phyloP scores from a whole-genome alignment of 2,113 vertebrate genomes.

The Peromyscus leucopus region DNA sequence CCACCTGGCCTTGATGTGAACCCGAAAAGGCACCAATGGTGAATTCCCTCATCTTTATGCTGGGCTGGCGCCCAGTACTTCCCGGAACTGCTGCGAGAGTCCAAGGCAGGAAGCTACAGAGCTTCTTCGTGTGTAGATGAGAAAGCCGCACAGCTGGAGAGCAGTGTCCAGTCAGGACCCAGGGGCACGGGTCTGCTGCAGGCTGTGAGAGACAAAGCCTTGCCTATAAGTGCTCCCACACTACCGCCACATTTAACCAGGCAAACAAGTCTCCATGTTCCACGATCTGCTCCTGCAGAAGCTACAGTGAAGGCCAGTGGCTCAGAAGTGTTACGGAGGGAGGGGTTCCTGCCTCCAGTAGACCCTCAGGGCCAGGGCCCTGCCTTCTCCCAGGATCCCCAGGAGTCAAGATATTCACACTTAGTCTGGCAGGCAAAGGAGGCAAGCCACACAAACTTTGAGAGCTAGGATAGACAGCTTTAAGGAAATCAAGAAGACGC shows the following conservation, averaged over 20 bases:
- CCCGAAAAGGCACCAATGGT: background rate
- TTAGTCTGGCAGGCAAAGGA: background rate
- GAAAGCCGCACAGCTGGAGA: background rate
- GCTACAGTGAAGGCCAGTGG: too few species aligned
- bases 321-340: rapidly evolving
- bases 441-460: background rate
- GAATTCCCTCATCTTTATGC: too few species aligned
- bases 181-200: rapidly evolving
- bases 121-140: background rate
- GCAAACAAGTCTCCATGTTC: too few species aligned
- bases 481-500: background rate
- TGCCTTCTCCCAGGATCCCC: too few species aligned
- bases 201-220: background rate
- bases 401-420: too few species aligned
- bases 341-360: rapidly evolving
- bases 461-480: background rate
- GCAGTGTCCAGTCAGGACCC: too few species aligned
- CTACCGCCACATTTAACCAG: background rate
- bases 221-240: too few species aligned
- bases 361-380: background rate
- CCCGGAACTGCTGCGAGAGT: rapidly evolving
- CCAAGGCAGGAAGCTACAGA: rapidly evolving
- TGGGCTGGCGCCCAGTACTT: background rate
- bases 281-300: background rate
- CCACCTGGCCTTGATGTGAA: background rate